Base-by-base conservation (phyloP, 2,797 vertebrate species). In the Clarias pachynema region DNA sequence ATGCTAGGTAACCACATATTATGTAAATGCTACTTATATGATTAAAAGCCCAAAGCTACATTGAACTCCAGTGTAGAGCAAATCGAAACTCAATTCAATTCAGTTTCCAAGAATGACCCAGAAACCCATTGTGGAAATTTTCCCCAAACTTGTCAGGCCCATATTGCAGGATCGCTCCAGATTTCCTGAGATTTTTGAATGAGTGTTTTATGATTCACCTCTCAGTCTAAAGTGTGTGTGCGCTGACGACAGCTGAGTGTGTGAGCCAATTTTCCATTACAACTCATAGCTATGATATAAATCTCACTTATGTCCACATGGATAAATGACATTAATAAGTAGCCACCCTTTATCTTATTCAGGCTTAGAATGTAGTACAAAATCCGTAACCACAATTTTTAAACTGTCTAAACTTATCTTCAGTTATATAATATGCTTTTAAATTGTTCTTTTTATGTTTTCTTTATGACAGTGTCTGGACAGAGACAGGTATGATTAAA, bases 151-250 rank as follows among this genome's bases (percentile, higher is more conserved):
- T 82, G 81, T 82, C 49, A 85, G 68, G 62, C 7, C 79, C 12
- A 53, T 62, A 66, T 82, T 63, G 72, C 31, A 77, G 79, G 15
- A 59, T 59, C 60, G 37, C 62, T 26, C 60, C 78, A 15, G 18
- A 65, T 78, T 37, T 37, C 20, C 59, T 70, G 15, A 34, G 7
- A 78, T 72, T 80, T 77, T 20, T 34, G 31, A 72, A 65, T 87
- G 66, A 89, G 62, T 20, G 31, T 49, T 44, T 62, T 29, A 72
- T 91, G 91, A 91, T 78, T 91, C 91, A 91, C 65, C 77, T 37
- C 29, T 57, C 70, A 20, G 57, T 26, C 59, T 72, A 3, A 57
- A 83, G 65, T 62, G 6, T 65, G 63, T 3, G 22, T 49, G 68
- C 49, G 49, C 72, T 56, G 26, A 74, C 7, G 14, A 26, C 34